Percentiles rank a stretch among this genome's conserved stretches.
phyloP scores from a whole-genome alignment of 2,888 invertebrate genomes.

The Lepidocyrtinus sp. region DNA sequence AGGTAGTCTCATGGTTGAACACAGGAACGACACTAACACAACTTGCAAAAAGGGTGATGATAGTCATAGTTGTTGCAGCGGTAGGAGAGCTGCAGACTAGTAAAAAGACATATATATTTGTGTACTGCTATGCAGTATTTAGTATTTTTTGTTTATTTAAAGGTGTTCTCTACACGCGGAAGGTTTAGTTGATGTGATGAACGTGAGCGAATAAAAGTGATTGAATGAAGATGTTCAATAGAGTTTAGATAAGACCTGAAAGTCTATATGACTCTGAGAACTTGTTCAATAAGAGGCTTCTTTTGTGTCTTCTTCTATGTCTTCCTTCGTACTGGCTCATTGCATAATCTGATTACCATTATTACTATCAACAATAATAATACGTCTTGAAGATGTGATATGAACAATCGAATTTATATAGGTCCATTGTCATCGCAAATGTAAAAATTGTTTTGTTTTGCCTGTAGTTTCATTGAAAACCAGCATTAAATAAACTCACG shows the following conservation, averaged over 20 bases:
- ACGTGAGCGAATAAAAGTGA: neutral
- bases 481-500: no score
- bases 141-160: constrained; percentile 19
- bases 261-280: neutral
- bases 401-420: constrained; percentile 5
- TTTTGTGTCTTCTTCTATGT: neutral
- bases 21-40: constrained; percentile 58
- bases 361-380: constrained; percentile 16
- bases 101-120: neutral
- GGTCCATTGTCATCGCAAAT: constrained; percentile 1
- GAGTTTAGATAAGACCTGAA: neutral
- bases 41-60: constrained; percentile 57
- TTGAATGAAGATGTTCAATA: neutral
- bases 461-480: neutral
- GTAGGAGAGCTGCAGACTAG: neutral
- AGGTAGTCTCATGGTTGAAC: constrained; percentile 51
- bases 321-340: neutral
- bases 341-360: constrained; percentile 16
- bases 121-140: constrained; percentile 14
- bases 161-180: neutral
- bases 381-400: constrained; percentile 13
- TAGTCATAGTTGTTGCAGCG: constrained; percentile 34
- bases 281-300: neutral
- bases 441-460: neutral
- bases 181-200: neutral